Base-by-base conservation (phyloP, 2,113 vertebrate species). In the Ceyx melanurus region DNA sequence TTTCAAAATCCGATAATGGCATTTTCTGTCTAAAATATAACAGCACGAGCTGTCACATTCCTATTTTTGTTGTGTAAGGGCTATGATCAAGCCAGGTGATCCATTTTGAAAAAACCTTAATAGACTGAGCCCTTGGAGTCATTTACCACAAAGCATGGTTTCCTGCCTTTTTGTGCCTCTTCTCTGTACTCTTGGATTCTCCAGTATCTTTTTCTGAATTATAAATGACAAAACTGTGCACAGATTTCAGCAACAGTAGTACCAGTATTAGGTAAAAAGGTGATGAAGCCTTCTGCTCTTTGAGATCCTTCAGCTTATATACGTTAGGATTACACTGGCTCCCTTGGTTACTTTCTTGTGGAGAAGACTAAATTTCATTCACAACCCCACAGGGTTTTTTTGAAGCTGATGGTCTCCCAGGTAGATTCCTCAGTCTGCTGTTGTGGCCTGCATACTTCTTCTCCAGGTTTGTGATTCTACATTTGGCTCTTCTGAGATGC, bases 321-420 rank as follows among this genome's bases (percentile, higher is more conserved):
- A 43, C 6, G 25, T 50, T 45, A 71, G 19, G 43, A 19, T 80
- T 42, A 25, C 28, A 12, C 14, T 28, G 37, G 1, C 5, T 25
- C 7, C 4, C 5, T 58, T 31, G 6, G 43, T 71, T 72, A 65
- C 53, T 70, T 43, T n/a, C 2, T 58, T 42, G 8, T 42, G 10
- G 26, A 71, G 60, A 26, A 60, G 20, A 28, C 3, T 45, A 3
- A 60, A 45, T 84, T 90, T 74, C 51, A 62, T 37, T 25, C 37
- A 62, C 54, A 62, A 5, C 5, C 21, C 21, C 75, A 79, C 10
- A n/a, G 26, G 16, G 15, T 23, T 57, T 57, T 83, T 42, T 19
- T 9, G 6, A 25, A 56, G 56, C 28, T 0, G 3, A 6, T 3
- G 1, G 14, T 17, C 10, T 8, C 16, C 12, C 0, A 2, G 17